phyloP scores from a whole-genome alignment of 2,888 invertebrate species.

The Brachylomia viminalis region DNA sequence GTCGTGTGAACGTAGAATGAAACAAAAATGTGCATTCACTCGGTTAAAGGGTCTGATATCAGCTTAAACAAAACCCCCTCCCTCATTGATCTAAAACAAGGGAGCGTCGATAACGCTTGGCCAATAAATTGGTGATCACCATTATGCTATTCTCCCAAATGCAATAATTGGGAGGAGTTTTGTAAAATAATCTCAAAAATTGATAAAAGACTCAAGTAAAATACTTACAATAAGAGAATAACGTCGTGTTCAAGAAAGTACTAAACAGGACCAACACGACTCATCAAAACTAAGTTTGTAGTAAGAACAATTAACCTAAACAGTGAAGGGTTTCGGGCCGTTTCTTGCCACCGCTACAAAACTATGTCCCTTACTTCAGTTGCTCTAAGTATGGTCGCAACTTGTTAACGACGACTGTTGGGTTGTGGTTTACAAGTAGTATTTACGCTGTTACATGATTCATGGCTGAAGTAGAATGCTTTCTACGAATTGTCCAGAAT shows the following conservation, averaged over 20 bases:
- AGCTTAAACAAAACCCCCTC: neutral
- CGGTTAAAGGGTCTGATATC: neutral
- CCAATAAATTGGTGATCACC: neutral
- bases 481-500: neutral
- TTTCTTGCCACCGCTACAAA: slow-evolving; percentile 52
- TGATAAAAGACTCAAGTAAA: neutral
- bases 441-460: slow-evolving; percentile 25
- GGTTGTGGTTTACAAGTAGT: slow-evolving; percentile 35
- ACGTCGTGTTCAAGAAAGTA: neutral
- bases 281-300: slow-evolving; percentile 45
- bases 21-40: neutral
- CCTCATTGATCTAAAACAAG: neutral
- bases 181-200: neutral
- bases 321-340: slow-evolving; percentile 36
- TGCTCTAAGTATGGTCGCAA: slow-evolving; percentile 32
- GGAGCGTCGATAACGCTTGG: neutral
- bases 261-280: slow-evolving; percentile 5
- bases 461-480: neutral
- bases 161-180: neutral
- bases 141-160: neutral
- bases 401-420: slow-evolving; percentile 34
- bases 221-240: slow-evolving; percentile 15
- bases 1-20: neutral
- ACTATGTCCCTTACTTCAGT: slow-evolving; percentile 50
- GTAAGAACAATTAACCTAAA: slow-evolving; percentile 52